Base-by-base conservation (phyloP, 2,888 invertebrate genomes). In the Erynnis tages region DNA sequence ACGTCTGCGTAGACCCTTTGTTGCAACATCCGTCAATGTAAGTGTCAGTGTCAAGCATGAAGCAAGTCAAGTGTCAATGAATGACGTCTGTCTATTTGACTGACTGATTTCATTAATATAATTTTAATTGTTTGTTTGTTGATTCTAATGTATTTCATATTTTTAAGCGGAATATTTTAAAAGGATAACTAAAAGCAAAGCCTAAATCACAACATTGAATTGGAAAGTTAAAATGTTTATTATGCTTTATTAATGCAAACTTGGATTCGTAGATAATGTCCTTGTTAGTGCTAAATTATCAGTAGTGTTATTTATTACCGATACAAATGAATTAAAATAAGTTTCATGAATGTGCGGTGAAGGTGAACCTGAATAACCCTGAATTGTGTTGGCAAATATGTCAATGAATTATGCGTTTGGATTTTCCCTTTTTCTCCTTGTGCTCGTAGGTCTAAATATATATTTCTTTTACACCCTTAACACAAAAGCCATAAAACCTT, bases 321-420 rank as follows among this genome's bases (percentile, higher is more conserved):
- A 34, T n/a, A 37, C 17, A 32, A 34, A 7, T 37, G 35, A 27
- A 16, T 21, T 10, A 37, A 21, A 21, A 29, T 38, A 30, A 38
- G 32, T 32, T 10, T 32, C 6, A 23, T 13, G 10, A 23, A 32
- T 40, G 40, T 17, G 38, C 27, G 5, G 19, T 47, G 38, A 40
- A 48, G 23, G 38, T 40, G 38, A 40, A 40, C 10, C 29, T 8
- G 37, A 47, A 38, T 17, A 29, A 38, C 29, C 21, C 0, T 21
- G 16, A 8, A 30, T 46, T 19, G 5, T n/a, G 3, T 10, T 48
- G 19, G n/a, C 13, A 38, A 48, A 10, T 16, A 88, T 88, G 88
- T 84, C 87, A 46, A 66, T 85, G 65, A 88, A 88, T 62, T 86
- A 83, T 69, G 82, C 84, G n/a, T 84, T 88, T 62, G 79, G 79